These are phyloP conservation scores for Glaucomys volans DNA, from an alignment of 2,113 vertebrate genomes.

Conservation along the genomic window DNA sequence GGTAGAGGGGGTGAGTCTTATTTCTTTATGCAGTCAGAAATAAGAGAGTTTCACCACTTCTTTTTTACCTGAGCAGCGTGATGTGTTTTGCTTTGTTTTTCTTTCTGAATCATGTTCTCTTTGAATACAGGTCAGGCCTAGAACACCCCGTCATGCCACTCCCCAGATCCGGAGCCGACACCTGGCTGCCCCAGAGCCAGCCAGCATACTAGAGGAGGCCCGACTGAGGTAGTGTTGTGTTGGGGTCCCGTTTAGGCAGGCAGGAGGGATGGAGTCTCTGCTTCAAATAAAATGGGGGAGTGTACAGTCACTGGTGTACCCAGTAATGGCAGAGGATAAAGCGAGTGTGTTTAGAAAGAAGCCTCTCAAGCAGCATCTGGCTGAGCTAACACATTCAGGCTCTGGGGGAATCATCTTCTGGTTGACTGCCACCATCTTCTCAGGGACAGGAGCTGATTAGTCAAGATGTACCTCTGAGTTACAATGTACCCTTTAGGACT, in stretches of 20 bases:
- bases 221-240: conserved; percentile 88
- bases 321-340: background rate
- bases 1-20: background rate
- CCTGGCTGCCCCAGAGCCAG: conserved; percentile 88
- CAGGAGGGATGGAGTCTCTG: background rate
- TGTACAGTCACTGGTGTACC: background rate
- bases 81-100: conserved; percentile 11
- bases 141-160: conserved; percentile 87
- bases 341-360: background rate
- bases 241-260: background rate
- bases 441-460: background rate
- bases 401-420: background rate
- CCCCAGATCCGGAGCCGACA: conserved; percentile 92
- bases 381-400: background rate
- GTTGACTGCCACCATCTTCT: background rate
- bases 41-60: background rate
- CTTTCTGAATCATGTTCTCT: conserved; percentile 33
- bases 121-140: conserved; percentile 80
- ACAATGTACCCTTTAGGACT: background rate
- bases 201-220: conserved; percentile 92
- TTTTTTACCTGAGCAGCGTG: background rate
- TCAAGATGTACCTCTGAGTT: background rate
- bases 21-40: background rate
- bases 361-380: background rate
- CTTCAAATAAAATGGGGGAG: background rate